Evolutionary conservation across 92 coral and sea anemone genomes (phyloP), one percentile per base, ranked within the genome.

Genomic region (Palythoa grandis): DNA sequence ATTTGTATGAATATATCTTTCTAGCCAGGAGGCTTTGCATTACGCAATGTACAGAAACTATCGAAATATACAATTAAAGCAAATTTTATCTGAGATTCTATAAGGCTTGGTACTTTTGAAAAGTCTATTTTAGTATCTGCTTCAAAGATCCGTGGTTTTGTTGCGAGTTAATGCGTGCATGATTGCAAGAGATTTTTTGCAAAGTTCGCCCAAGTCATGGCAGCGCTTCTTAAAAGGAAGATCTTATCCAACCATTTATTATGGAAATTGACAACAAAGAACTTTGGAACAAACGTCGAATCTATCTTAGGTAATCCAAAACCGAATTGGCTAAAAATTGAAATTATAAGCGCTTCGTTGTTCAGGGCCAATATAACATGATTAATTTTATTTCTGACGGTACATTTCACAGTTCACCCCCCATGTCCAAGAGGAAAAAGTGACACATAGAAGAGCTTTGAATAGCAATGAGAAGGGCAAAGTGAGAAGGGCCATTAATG

Each of bases 1-100:
- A 48, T 68, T 43, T 80, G 40, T 80, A 65, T 66, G 65, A 60
- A 80, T 20, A 39, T 66, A 63, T 65, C 85, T 48, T 60, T 80
- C 69, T 19, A 19, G 69, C 69, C 19, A n/a, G 37, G 24, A 37
- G 22, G 19, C 54, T 20, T 60, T 78, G 70, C 83, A 78, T 78
- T 63, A 63, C 85, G 85, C 63, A 65, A 66, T 80, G 85, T 80
- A 80, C 85, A 63, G 72, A 80, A 80, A 80, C 72, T 68, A 13
- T 79, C 60, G 24, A 80, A 80, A 43, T 80, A 63, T 48, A 65
- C 24, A 66, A 80, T 63, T 63, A 80, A 80, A 22, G 16, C 14
- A 9, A 80, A 80, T 65, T 40, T 52, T 80, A 48, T 80, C 24
- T 43, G 58, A 80, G 85, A 78, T 65, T 65, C 85, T 66, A 23